Conservation (phyloP, 2,888 invertebrate species). For the Himalopsyche tibetana region DNA sequence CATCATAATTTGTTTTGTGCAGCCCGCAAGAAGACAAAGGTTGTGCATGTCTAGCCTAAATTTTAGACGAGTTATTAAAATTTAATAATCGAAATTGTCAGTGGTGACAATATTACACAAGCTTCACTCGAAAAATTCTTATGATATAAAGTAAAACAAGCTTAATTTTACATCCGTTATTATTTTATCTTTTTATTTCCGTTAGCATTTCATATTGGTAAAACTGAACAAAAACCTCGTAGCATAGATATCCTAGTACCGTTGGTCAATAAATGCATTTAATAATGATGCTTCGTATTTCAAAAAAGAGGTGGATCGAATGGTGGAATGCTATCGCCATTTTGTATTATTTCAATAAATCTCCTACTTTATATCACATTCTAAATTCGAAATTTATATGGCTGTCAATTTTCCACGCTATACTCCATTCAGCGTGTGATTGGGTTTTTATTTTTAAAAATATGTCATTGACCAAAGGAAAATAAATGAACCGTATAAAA, state of each 20-base stretch:
- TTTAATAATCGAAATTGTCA: too few species aligned
- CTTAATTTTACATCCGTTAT: not conserved
- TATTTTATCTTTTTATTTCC: not conserved
- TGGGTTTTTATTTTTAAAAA: not conserved
- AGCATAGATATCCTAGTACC: not conserved
- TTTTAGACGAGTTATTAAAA: too few species aligned
- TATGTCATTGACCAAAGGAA: not conserved
- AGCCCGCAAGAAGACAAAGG: too few species aligned
- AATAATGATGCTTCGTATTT: too few species aligned
- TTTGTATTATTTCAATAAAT: conserved; percentile 17
- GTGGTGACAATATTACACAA: not conserved
- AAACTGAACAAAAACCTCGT: not conserved
- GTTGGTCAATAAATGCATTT: not conserved
- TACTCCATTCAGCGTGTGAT: not conserved
- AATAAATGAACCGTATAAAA: too few species aligned
- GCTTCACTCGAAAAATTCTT: not conserved
- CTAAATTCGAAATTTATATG: not conserved
- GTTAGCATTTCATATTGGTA: not conserved
- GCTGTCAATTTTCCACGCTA: not conserved
- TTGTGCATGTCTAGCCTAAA: too few species aligned
- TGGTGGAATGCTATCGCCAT: not conserved
- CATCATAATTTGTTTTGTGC: too few species aligned
- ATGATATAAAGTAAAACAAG: not conserved
- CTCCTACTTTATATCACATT: not conserved
- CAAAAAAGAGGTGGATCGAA: not conserved